These are phyloP conservation scores for Delia radicum DNA, from an alignment of 1,140 invertebrate species.

Conservation along the genomic window DNA sequence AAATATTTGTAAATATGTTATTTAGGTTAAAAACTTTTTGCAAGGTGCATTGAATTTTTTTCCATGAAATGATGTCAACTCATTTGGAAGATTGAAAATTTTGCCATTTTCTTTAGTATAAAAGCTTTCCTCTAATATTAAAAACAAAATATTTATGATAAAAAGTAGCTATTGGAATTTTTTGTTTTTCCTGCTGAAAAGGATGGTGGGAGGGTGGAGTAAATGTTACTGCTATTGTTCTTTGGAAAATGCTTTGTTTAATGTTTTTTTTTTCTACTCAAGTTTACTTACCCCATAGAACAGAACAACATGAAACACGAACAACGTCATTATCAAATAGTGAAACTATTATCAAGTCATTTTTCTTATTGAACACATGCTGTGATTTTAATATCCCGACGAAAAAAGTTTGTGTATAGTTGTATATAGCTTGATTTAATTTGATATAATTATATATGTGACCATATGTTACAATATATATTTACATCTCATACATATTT, in stretches of 20 bases:
- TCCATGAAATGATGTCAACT: neutral
- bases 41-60: conserved; percentile 1
- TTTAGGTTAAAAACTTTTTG: neutral
- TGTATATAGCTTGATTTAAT: too few species aligned
- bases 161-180: neutral
- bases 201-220: neutral
- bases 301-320: neutral
- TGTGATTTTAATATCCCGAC: neutral
- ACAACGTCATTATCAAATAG: neutral
- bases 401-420: too few species aligned
- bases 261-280: neutral
- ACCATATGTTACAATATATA: too few species aligned
- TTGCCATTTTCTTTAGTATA: too few species aligned
- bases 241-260: neutral
- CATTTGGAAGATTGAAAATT: too few species aligned
- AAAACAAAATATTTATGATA: too few species aligned
- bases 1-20: neutral
- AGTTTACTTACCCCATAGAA: neutral
- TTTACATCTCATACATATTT: too few species aligned
- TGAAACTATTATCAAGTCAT: conserved; percentile 1
- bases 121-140: too few species aligned
- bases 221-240: neutral
- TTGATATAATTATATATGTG: too few species aligned
- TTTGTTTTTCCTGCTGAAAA: neutral
- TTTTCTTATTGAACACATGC: neutral